Base-by-base conservation (phyloP, 2,888 invertebrate genomes). In the Ischnura elegans region DNA sequence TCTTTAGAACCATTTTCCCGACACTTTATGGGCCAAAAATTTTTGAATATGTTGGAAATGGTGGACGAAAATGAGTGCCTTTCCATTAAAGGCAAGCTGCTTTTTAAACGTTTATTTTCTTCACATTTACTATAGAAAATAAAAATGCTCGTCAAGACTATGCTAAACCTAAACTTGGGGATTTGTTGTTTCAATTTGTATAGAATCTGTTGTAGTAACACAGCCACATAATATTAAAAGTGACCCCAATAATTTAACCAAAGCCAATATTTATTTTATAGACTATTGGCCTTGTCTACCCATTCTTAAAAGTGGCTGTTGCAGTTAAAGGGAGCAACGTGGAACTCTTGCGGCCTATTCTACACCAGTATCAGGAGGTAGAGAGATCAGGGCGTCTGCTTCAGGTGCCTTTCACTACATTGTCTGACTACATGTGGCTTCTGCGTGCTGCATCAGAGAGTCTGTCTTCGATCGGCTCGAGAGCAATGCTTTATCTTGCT, bases 381-480 rank as follows among this genome's bases (percentile, higher is more conserved):
- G 98, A 98, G 95, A 97, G 97, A 93, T 96, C 97, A 16, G 97
- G 97, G 93, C 97, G 97, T 95, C 97, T 99, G 94, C 96, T 98
- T 66, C 97, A 97, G 95, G 96, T 98, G 42, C 97, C 97, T 93
- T 99, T 98, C 96, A 98, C 98, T 13, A 97, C 98, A 0, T 97
- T 99, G 25, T 97, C 98, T 0, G 99, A 99, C 95, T 99, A 99
- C 96, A 97, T 99, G 95, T 98, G 99, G 98, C 96, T 99, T 94
- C 96, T 99, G 94, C 97, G 98, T 94, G 98, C 98, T 25, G 97
- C 98, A 42, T 98, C 98, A 95, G 98, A 98, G 96, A 97, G 97
- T 94, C 96, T 99, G 94, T 97, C 97, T 21, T 96, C 96, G 87
- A 96, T 98, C 90, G 97, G 97, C 13, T 96, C 97, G 0, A 96